Evolutionary conservation across 2,888 invertebrate genomes (phyloP), one percentile per base, ranked within the genome.

Genomic region (Rhyacophila evoluta): DNA sequence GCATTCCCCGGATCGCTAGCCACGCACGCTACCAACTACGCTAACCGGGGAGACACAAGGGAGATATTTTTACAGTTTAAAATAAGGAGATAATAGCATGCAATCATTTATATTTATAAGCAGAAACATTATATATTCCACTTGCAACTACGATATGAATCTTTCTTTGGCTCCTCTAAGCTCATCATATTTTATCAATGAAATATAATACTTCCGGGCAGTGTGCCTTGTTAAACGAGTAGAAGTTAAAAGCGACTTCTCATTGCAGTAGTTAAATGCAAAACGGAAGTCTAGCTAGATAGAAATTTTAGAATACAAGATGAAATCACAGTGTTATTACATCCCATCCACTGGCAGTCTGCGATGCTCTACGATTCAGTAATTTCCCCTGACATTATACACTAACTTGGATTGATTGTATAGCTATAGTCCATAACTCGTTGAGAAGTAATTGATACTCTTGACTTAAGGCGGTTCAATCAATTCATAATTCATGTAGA

Each of bases 161-260:
- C n/a, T n/a, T n/a, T n/a, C n/a, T n/a, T n/a, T n/a, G n/a, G n/a
- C 38, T 70, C 25, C 72, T 29, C 72, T 38, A 28, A 41, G 70
- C 29, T 19, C 74, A 78, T 74, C 78, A 37, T 74, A 29, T 74
- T 71, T 29, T 74, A 74, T 78, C 74, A 70, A 74, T 78, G 70
- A 70, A 75, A 75, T 70, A 75, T 38, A 70, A 69, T 70, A 75
- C 41, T 41, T 41, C 19, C 19, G 41, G 2, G 1, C 15, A 41
- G 15, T 41, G 19, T 1, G 12, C 3, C 19, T 41, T 11, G n/a
- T 3, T 41, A 15, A 15, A 41, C 1, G 6, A 15, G 12, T 15
- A 15, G 15, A 19, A 15, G 41, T 41, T 19, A 41, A 41, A 0
- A 15, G 4, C 19, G 15, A 41, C 12, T 19, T n/a, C 15, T 41